phyloP scores from a whole-genome alignment of 2,113 vertebrate genomes.

The Epinephelus lanceolatus region DNA sequence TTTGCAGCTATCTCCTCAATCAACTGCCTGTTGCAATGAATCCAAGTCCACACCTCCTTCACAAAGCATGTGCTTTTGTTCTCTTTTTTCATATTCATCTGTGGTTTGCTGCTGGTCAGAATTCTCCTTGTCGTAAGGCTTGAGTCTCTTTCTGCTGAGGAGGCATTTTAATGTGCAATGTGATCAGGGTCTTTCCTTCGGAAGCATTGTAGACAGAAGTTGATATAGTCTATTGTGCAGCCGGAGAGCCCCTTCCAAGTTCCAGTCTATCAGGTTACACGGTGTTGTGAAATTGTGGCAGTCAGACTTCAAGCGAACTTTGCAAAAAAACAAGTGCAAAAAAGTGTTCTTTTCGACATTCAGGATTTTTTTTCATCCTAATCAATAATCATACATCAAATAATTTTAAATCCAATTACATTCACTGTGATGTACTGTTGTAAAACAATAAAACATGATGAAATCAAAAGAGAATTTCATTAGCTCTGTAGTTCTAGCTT shows the following conservation, averaged over 20 bases:
- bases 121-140: neutral
- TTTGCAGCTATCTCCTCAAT: neutral
- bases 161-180: slow-evolving; percentile 9
- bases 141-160: slow-evolving; percentile 27
- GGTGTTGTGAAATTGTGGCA: slow-evolving; percentile 14
- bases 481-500: neutral
- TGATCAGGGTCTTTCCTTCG: slow-evolving; percentile 9
- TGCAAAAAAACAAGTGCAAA: neutral
- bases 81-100: neutral
- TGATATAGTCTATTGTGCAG: neutral
- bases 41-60: neutral
- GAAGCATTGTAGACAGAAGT: slow-evolving; percentile 12
- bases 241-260: neutral
- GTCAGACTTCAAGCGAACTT: neutral
- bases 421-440: neutral
- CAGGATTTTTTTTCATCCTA: neutral
- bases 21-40: neutral
- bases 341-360: neutral
- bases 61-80: neutral
- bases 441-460: neutral
- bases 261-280: neutral
- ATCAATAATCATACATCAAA: neutral
- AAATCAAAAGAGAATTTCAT: neutral
- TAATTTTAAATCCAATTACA: neutral
- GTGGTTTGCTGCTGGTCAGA: neutral